Evolutionary conservation across 1,140 invertebrate species (phyloP).

Genomic region (Trachymyrmex septentrionalis): DNA sequence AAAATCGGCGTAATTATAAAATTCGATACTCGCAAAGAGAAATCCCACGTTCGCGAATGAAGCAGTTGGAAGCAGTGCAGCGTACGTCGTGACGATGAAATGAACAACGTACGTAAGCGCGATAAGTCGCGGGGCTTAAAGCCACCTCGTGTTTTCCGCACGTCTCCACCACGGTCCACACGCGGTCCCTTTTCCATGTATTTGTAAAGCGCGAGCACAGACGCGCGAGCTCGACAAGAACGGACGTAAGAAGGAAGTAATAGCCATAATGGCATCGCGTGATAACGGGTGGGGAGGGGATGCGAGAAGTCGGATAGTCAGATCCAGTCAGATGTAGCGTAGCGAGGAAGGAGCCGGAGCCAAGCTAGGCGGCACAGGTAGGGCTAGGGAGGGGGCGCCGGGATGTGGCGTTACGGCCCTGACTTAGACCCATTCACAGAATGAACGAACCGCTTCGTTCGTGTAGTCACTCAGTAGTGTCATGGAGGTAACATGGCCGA

Average conservation of each 20-base stretch:
- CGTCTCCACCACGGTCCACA: background rate
- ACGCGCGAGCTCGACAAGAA: conserved; percentile 13
- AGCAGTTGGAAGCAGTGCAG: background rate
- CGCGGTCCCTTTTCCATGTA: background rate
- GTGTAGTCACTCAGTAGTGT: conserved; percentile 85
- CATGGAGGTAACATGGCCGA: conserved; percentile 95
- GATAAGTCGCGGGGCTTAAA: background rate
- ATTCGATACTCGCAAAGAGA: background rate
- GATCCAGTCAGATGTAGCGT: background rate
- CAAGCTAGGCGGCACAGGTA: background rate
- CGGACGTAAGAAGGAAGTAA: conserved; percentile 48
- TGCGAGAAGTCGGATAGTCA: background rate
- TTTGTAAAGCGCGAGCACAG: background rate
- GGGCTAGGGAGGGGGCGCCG: conserved; percentile 29
- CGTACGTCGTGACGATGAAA: background rate
- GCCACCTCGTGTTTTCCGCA: background rate
- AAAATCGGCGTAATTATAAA: background rate
- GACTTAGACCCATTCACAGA: conserved; percentile 84
- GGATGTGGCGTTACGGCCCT: conserved; percentile 71
- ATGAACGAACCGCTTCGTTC: conserved; percentile 84
- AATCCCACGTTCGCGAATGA: background rate
- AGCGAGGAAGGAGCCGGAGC: background rate
- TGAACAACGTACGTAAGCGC: background rate
- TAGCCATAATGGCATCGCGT: conserved; percentile 43
- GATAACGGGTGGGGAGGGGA: conserved; percentile 17